phyloP scores from a whole-genome alignment of 2,113 vertebrate species.

The Oceanodroma tethys region DNA sequence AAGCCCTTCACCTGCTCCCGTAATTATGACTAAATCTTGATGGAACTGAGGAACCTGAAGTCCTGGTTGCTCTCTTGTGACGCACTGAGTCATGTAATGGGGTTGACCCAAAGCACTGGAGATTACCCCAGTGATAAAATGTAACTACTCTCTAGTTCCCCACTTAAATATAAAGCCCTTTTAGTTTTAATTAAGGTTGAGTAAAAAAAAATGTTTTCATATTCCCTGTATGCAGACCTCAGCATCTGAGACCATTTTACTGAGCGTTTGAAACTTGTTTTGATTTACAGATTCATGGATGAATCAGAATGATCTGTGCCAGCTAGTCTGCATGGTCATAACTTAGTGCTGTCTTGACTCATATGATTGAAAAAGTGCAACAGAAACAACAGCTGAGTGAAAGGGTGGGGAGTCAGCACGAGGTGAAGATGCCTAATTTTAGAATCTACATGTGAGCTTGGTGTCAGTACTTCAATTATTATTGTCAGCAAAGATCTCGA shows the following conservation, averaged over 20 bases:
- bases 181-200: not conserved
- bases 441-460: not conserved
- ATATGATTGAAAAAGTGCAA: not conserved
- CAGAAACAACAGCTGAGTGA: not conserved
- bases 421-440: not conserved
- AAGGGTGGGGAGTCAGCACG: not conserved
- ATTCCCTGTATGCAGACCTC: not conserved
- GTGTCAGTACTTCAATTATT: not conserved
- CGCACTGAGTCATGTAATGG: not conserved
- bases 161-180: not conserved
- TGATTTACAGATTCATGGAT: constrained; percentile 1
- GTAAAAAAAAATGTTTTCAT: not conserved
- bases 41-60: not conserved
- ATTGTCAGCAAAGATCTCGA: not conserved
- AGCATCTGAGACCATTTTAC: not conserved
- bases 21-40: not conserved
- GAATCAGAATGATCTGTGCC: not conserved
- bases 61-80: not conserved
- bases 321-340: not conserved
- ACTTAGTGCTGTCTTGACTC: not conserved
- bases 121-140: not conserved
- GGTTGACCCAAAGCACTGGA: not conserved
- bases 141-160: not conserved
- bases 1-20: not conserved
- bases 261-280: not conserved